A percentile compares a stretch with the other conserved stretches of the same genome.
Evolutionary conservation across 2,888 invertebrate genomes (phyloP).

Genomic region (Lasioglossum pauxillum): DNA sequence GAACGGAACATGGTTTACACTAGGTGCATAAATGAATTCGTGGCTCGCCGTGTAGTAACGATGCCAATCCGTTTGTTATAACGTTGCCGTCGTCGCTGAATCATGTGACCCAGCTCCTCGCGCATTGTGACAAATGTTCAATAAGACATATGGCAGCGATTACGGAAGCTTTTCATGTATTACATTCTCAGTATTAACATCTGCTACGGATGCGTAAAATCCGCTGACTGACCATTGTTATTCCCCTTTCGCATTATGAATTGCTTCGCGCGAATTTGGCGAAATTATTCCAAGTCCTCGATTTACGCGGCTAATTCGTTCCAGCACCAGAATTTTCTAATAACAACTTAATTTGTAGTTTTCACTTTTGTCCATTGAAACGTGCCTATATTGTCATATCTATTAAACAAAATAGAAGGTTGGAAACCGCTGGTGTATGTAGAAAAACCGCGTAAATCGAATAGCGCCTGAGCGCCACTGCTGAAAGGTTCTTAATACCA

Average conservation of each 20-base stretch:
- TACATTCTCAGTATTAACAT: background rate
- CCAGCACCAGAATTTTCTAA: no score
- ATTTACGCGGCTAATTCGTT: no score
- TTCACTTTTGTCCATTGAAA: no score
- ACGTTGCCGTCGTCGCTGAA: background rate
- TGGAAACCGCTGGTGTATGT: no score
- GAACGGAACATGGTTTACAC: background rate
- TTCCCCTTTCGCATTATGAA: background rate
- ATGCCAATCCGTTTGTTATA: background rate
- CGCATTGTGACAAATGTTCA: background rate
- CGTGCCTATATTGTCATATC: no score
- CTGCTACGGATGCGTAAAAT: background rate
- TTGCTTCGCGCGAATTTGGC: background rate
- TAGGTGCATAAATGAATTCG: background rate
- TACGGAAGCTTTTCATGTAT: background rate
- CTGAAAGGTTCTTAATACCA: no score
- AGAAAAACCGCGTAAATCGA: no score
- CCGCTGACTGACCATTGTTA: background rate
- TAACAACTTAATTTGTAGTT: no score
- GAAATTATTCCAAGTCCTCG: background rate
- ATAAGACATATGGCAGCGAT: background rate
- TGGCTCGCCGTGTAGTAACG: background rate
- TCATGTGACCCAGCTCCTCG: background rate
- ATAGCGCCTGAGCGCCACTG: no score
- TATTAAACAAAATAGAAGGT: no score